A percentile compares a stretch with the other conserved stretches of the same genome.
phyloP scores from a whole-genome alignment of 2,888 invertebrate genomes.

The Macrosoma leucophasiata region DNA sequence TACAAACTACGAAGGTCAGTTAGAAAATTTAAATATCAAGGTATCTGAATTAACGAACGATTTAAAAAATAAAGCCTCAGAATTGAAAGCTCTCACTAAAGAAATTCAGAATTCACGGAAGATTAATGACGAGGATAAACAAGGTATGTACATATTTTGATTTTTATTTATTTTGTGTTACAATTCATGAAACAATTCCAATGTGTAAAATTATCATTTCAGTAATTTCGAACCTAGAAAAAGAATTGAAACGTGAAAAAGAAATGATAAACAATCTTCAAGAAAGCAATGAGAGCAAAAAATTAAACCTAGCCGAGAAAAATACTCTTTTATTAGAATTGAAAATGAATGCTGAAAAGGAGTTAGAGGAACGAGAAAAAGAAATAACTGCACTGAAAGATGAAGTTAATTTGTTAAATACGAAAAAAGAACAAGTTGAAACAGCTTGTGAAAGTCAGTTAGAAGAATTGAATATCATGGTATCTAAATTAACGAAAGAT shows the following conservation, averaged over 20 bases:
- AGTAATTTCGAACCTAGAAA: too few relatives aligned
- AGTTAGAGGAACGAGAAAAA: too few relatives aligned
- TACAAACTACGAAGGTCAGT: constrained; percentile 54
- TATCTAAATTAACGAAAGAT: constrained; percentile 45
- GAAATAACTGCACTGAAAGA: constrained; percentile 22
- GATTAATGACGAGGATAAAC: constrained; percentile 33
- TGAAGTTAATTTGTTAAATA: constrained; percentile 18
- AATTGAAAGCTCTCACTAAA: constrained; percentile 38
- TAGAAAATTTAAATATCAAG: constrained; percentile 50
- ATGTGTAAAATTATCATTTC: too few relatives aligned
- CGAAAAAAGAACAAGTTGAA: constrained; percentile 41
- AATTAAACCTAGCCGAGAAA: too few relatives aligned
- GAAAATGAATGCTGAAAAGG: too few relatives aligned
- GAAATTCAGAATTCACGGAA: constrained; percentile 41
- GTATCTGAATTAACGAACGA: constrained; percentile 45
- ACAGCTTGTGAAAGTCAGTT: constrained; percentile 49
- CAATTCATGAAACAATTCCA: too few relatives aligned
- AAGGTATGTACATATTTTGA: too few relatives aligned
- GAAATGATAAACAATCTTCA: too few relatives aligned
- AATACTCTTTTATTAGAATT: too few relatives aligned
- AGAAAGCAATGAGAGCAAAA: too few relatives aligned
- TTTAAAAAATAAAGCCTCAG: constrained; percentile 47
- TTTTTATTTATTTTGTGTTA: too few relatives aligned
- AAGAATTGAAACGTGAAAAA: too few relatives aligned
- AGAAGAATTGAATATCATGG: constrained; percentile 49